Conservation (phyloP, 2,113 vertebrate species). For the Meriones unguiculatus region DNA sequence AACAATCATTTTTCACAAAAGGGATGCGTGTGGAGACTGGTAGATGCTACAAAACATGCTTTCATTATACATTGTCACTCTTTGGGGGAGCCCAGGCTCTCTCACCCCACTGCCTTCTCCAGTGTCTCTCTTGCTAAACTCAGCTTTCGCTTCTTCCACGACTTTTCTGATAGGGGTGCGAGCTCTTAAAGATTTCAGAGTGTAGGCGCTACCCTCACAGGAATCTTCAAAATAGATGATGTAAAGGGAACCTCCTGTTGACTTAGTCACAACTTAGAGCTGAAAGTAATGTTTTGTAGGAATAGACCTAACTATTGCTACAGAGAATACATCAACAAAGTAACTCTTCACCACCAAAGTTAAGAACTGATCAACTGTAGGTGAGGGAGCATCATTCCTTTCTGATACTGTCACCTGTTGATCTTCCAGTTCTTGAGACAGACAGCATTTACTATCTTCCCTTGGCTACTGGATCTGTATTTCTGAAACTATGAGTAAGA, state of each 20-base stretch:
- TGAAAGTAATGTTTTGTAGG: background rate
- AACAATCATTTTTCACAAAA: slow-evolving; percentile 46
- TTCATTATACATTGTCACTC: background rate
- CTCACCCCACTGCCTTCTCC: background rate
- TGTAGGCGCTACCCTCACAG: background rate
- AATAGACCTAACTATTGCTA: background rate
- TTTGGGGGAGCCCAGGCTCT: background rate
- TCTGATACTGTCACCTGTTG: background rate
- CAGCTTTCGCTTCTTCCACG: background rate
- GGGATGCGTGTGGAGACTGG: background rate
- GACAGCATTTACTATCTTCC: background rate
- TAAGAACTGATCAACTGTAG: background rate
- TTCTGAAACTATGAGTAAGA: background rate
- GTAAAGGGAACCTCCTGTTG: background rate
- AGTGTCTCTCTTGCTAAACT: background rate
- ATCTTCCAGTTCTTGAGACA: background rate
- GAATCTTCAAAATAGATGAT: background rate
- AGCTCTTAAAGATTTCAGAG: background rate
- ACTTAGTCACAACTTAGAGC: background rate
- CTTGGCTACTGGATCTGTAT: background rate
- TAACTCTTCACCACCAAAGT: background rate
- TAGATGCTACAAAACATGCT: background rate
- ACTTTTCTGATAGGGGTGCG: background rate
- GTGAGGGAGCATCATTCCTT: background rate
- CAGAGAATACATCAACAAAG: background rate